phyloP scores from a whole-genome alignment of 2,113 vertebrate species.

The Forbesichthys papilliferus region DNA sequence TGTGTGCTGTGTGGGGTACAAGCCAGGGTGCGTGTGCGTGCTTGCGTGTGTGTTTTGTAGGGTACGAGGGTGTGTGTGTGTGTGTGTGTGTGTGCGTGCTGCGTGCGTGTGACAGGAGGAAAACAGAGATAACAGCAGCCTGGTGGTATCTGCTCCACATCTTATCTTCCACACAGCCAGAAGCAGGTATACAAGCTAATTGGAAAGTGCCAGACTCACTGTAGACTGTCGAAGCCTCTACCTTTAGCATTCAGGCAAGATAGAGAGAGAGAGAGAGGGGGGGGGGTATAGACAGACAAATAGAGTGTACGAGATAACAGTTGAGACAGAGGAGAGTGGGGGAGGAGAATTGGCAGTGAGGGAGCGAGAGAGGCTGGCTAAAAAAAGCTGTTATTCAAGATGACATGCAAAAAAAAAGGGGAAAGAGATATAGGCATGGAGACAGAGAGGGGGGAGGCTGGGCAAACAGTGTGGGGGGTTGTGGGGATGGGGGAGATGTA shows the following conservation, averaged over 20 bases:
- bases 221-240: constrained; percentile 52
- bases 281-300: constrained; percentile 50
- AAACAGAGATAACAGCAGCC: constrained; percentile 71
- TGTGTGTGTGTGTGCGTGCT: constrained; percentile 42
- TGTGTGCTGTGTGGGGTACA: not conserved
- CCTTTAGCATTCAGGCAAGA: constrained; percentile 50
- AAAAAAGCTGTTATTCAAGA: constrained; percentile 43
- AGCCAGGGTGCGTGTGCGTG: constrained; percentile 24
- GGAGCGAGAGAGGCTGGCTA: constrained; percentile 14
- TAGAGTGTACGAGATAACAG: not conserved
- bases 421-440: constrained; percentile 23
- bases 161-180: constrained; percentile 74
- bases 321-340: not conserved
- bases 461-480: no score
- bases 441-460: not conserved
- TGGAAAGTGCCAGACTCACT: constrained; percentile 72
- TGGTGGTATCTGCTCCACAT: constrained; percentile 63
- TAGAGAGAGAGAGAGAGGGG: constrained; percentile 34
- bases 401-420: constrained; percentile 48
- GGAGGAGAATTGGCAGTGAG: constrained; percentile 2
- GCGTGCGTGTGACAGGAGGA: constrained; percentile 64
- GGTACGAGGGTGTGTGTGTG: constrained; percentile 34
- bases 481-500: constrained; percentile 22
- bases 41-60: not conserved
- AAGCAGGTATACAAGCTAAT: constrained; percentile 75